Conservation (phyloP, 2,888 invertebrate species). For the Eumacrocentrus americanus region DNA sequence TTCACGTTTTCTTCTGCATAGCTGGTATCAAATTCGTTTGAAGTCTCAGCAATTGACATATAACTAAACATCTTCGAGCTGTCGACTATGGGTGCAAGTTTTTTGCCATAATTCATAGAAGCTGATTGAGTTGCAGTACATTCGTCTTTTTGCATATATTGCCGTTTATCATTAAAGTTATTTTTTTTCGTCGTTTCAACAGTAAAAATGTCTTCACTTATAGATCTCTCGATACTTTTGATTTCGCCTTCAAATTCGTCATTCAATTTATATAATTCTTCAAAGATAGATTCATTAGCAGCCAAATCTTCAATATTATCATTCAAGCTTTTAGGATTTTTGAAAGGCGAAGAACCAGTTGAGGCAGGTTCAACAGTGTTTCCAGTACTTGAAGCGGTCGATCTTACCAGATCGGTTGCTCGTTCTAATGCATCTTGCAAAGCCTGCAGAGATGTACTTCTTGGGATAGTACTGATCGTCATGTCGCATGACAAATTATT, state of each 20-base stretch:
- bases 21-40: conserved; percentile 29
- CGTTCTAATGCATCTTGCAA: conserved; percentile 50
- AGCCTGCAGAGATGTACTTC: conserved; percentile 38
- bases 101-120: too few species aligned
- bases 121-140: conserved; percentile 9
- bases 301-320: conserved; percentile 24
- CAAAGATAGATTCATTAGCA: conserved; percentile 37
- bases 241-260: conserved; percentile 36
- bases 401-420: conserved; percentile 47
- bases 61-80: conserved; percentile 31
- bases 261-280: conserved; percentile 37
- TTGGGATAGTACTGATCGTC: conserved; percentile 14
- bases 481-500: neutral
- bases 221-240: conserved; percentile 40
- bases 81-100: too few species aligned
- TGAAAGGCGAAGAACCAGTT: conserved; percentile 27
- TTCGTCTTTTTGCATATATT: neutral
- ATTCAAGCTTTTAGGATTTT: conserved; percentile 27
- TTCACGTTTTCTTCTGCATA: neutral
- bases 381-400: conserved; percentile 34
- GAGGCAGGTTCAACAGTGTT: conserved; percentile 23
- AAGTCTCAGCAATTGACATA: conserved; percentile 40
- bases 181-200: neutral
- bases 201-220: conserved; percentile 24
- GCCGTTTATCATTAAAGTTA: neutral